Evolutionary conservation across 64 coral and sea anemone species (phyloP).

Genomic region (Stylophora pistillata): DNA sequence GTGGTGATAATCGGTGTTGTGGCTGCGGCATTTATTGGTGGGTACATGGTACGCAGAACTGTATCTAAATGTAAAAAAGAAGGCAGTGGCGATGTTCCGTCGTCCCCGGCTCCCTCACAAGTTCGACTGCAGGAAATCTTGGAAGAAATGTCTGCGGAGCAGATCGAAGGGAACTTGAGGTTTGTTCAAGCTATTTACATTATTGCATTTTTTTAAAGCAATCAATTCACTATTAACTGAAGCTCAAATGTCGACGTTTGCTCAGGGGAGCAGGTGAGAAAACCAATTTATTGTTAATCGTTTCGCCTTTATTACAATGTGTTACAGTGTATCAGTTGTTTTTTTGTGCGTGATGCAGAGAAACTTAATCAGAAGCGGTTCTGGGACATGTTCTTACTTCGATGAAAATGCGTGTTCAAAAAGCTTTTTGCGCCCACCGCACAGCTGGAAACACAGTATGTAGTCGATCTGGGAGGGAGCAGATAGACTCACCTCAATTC

Average conservation of each 20-base stretch:
- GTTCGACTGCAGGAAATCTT: conserved; percentile 63
- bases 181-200: conserved; percentile 24
- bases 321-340: not conserved
- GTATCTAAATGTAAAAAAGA: conserved; percentile 44
- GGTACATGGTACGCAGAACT: conserved; percentile 79
- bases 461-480: too few species aligned
- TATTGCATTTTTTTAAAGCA: not conserved
- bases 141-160: conserved; percentile 58
- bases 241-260: not conserved
- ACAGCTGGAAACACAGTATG: too few species aligned
- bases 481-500: too few species aligned
- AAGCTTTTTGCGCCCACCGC: too few species aligned
- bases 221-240: not conserved
- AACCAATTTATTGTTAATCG: not conserved
- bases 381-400: too few species aligned
- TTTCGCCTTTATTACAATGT: not conserved
- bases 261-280: not conserved
- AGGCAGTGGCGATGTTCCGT: conserved; percentile 16
- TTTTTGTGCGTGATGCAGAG: not conserved
- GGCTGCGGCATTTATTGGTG: conserved; percentile 68
- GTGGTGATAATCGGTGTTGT: conserved; percentile 58
- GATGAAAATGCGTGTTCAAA: too few species aligned
- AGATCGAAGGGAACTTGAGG: conserved; percentile 78
- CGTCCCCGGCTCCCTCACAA: not conserved
- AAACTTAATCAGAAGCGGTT: too few species aligned